phyloP scores from a whole-genome alignment of 2,113 vertebrate genomes.

The Myodes glareolus region DNA sequence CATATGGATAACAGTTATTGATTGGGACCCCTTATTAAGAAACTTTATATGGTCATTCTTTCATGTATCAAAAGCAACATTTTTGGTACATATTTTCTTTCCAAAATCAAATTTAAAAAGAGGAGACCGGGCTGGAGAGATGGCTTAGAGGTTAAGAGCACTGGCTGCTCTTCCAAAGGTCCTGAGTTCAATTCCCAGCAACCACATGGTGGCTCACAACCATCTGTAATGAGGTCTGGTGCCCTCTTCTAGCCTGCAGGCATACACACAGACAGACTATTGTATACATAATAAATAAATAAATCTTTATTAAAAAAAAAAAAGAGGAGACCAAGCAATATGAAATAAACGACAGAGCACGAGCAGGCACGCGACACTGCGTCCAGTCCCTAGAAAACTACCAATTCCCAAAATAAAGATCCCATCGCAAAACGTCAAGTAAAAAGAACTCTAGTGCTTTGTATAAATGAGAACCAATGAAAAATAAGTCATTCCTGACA shows the following conservation, averaged over 20 bases:
- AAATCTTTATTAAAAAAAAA: too few relatives aligned
- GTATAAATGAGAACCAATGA: not conserved
- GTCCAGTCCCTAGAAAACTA: not conserved
- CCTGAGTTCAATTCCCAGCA: too few relatives aligned
- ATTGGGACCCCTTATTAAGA: not conserved
- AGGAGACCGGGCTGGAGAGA: too few relatives aligned
- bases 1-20: not conserved
- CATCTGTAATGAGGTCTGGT: too few relatives aligned
- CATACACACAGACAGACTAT: too few relatives aligned
- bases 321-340: not conserved
- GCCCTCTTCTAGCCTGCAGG: too few relatives aligned
- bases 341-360: not conserved
- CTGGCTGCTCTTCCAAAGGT: too few relatives aligned
- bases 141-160: too few relatives aligned
- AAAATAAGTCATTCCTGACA: not conserved
- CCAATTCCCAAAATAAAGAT: not conserved
- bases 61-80: not conserved
- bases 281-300: too few relatives aligned
- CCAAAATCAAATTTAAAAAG: not conserved
- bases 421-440: not conserved
- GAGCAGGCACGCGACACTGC: not conserved
- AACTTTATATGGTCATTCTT: not conserved
- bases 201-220: too few relatives aligned
- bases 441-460: not conserved
- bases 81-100: not conserved